These are phyloP conservation scores for Chamaea fasciata DNA, from an alignment of 2,113 vertebrate species.

Conservation along the genomic window DNA sequence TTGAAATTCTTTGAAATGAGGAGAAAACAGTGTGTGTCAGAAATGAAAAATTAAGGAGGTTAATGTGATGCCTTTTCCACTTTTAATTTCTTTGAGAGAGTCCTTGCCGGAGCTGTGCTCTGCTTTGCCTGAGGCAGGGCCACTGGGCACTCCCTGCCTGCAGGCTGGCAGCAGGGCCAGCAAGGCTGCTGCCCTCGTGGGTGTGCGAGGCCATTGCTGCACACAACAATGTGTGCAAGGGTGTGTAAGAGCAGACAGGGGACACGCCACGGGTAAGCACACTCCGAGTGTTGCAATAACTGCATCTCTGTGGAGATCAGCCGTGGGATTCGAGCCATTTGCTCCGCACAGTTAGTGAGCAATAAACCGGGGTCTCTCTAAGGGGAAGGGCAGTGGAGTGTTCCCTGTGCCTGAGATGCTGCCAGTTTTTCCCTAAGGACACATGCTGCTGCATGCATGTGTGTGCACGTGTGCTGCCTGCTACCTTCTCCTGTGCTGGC, in stretches of 20 bases:
- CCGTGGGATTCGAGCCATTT: neutral
- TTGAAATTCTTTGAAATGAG: conserved; percentile 86
- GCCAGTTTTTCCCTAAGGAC: accelerated
- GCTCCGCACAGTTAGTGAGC: neutral
- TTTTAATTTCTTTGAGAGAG: conserved; percentile 54
- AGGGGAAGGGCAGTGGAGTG: neutral
- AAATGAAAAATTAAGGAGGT: conserved; percentile 78
- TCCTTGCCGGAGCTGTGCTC: accelerated
- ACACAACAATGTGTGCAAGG: too few species aligned
- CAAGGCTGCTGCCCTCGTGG: accelerated
- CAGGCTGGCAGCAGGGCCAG: neutral
- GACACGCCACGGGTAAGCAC: accelerated
- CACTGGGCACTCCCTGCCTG: accelerated
- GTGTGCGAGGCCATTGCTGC: neutral
- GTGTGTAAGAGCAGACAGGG: neutral
- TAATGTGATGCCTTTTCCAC: conserved; percentile 67
- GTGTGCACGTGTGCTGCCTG: neutral
- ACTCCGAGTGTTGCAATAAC: neutral
- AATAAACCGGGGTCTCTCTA: neutral
- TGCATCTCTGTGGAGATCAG: neutral
- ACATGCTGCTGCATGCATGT: accelerated
- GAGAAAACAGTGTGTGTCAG: conserved; percentile 77
- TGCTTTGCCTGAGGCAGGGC: neutral
- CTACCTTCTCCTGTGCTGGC: accelerated
- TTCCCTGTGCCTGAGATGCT: accelerated